Conservation (phyloP, 2,113 vertebrate genomes). For the Pseudorasbora parva region DNA sequence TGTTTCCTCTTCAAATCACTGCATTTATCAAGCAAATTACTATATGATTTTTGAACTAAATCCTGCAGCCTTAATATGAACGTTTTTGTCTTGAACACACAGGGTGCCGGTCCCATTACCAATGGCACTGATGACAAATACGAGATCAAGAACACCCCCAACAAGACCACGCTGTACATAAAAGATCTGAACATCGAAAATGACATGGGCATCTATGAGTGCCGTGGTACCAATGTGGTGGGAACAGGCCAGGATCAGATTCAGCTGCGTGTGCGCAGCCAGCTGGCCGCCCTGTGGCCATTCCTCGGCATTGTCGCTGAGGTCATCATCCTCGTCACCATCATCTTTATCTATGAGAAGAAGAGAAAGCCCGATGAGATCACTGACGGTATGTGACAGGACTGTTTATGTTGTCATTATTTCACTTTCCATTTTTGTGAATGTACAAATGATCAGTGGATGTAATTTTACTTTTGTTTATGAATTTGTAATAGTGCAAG, state of each 20-base stretch:
- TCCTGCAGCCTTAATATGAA: not conserved
- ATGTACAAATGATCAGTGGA: constrained; percentile 25
- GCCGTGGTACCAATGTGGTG: constrained; percentile 65
- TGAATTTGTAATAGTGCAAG: not conserved
- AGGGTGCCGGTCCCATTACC: constrained; percentile 34
- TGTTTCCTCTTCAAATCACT: not conserved
- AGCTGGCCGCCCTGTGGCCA: constrained; percentile 93
- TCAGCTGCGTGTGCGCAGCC: constrained; percentile 86
- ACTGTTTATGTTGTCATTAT: not conserved
- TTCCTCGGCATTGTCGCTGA: constrained; percentile 97
- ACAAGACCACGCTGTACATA: constrained; percentile 79
- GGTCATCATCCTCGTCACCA: constrained; percentile 89
- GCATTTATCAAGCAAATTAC: not conserved
- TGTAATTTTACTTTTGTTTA: constrained; percentile 31
- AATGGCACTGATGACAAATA: constrained; percentile 76
- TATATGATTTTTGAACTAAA: not conserved
- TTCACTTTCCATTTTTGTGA: constrained; percentile 29
- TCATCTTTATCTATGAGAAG: constrained; percentile 98
- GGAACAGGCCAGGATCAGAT: constrained; percentile 59
- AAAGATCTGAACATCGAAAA: constrained; percentile 69
- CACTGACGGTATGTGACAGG: constrained; percentile 82
- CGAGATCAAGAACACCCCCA: constrained; percentile 72
- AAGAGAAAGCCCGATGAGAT: constrained; percentile 93
- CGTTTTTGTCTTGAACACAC: not conserved
- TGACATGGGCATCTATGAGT: constrained; percentile 82